phyloP scores from a whole-genome alignment of 2,888 invertebrate genomes.

The Tricholauxania praeusta region DNA sequence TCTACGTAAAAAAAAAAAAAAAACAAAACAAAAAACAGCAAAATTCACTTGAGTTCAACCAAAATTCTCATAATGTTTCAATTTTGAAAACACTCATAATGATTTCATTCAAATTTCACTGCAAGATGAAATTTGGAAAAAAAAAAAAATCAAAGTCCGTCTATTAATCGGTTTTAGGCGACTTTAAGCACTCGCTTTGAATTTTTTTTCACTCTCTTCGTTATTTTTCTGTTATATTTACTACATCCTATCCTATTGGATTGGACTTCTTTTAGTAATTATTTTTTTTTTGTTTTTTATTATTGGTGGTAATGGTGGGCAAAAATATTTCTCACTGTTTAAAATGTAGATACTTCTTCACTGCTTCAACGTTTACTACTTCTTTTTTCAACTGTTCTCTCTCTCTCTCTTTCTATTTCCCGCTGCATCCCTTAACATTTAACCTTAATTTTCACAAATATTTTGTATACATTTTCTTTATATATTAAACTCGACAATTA shows the following conservation, averaged over 20 bases:
- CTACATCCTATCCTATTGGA: slow-evolving; percentile 28
- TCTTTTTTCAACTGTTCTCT: background rate
- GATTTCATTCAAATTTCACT: too few relatives aligned
- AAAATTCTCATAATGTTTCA: too few relatives aligned
- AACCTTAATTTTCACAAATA: too few relatives aligned
- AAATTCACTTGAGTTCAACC: too few relatives aligned
- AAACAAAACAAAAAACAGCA: too few relatives aligned
- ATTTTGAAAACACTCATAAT: too few relatives aligned
- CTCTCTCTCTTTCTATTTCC: background rate
- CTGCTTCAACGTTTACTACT: background rate
- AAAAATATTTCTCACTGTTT: slow-evolving; percentile 44
- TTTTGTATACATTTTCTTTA: too few relatives aligned
- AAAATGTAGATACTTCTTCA: slow-evolving; percentile 10
- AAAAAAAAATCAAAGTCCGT: too few relatives aligned
- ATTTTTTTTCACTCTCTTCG: background rate
- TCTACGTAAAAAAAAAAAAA: too few relatives aligned
- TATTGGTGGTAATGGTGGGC: slow-evolving; percentile 62
- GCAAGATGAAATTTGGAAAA: too few relatives aligned
- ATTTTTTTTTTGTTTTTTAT: slow-evolving; percentile 40
- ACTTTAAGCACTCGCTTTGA: slow-evolving; percentile 1
- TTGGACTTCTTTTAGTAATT: too few relatives aligned
- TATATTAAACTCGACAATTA: too few relatives aligned
- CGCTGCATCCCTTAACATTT: background rate
- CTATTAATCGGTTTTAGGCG: slow-evolving; percentile 2
- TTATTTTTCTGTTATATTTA: slow-evolving; percentile 16